Base-by-base conservation (phyloP, 2,888 invertebrate species). In the Meteorus colon region DNA sequence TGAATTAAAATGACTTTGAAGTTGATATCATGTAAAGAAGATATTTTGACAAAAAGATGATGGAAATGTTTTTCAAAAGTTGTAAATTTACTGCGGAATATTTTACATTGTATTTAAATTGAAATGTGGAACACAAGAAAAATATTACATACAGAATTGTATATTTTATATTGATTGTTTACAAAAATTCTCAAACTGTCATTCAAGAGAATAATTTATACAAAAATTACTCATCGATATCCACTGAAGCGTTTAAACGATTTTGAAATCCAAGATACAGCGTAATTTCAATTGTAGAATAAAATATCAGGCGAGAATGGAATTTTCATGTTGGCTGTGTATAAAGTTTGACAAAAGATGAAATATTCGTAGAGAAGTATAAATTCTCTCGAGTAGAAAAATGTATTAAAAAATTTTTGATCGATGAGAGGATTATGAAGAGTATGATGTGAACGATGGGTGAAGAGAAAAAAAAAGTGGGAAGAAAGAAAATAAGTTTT, bases 401-500 rank as follows among this genome's bases (percentile, higher is more conserved):
- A 62, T 62, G 16, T 29, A 62, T 62, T 62, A 62, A 29, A 62
- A 62, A 29, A 31, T 27, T 62, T 62, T 62, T 62, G 62, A 62
- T 62, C 62, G 62, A 31, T 62, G 62, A 55, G 55, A 19, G 19
- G 55, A 55, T 48, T 55, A 55, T 55, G 55, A 55, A 4, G 55
- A 55, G 19, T 19, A 55, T 55, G 55, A 55, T 55, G 24, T 55
- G 5, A n/a, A 6, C 5, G 19, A 4, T 19, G 19, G 19, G 1
- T 19, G 5, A 19, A 48, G 4, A 48, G n/a, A 48, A 48, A 55
- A 55, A n/a, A 55, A 19, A 55, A 19, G 4, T 1, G 19, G n/a
- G n/a, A 48, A 48, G n/a, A 48, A 48, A 48, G n/a, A n/a, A n/a
- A n/a, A 55, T 19, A 55, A 55, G 55, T 55, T 55, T 55, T 19